Percentiles rank a stretch among this genome's conserved stretches.
phyloP scores from a whole-genome alignment of 2,113 vertebrate genomes.

The Probosciger aterrimus region DNA sequence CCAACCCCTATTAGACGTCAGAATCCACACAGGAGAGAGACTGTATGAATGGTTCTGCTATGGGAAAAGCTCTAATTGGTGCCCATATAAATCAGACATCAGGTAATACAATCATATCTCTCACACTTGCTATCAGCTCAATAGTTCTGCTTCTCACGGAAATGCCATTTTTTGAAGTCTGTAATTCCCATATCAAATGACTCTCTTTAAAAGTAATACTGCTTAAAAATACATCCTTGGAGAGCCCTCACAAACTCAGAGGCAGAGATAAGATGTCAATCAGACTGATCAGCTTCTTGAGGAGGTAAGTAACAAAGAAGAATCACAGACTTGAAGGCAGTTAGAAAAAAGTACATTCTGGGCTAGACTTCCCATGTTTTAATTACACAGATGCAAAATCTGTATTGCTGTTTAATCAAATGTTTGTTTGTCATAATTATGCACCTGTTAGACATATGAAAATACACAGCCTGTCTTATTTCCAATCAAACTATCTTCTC shows the following conservation, averaged over 20 bases:
- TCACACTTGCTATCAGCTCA: background rate
- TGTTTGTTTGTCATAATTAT: background rate
- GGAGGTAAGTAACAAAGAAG: background rate
- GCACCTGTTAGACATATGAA: background rate
- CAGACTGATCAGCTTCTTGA: background rate
- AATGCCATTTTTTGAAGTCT: conserved; percentile 4
- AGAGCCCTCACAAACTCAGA: background rate
- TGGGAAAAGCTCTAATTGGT: conserved; percentile 6
- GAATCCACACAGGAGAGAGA: background rate
- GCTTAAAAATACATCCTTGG: conserved; percentile 3
- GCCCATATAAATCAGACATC: background rate
- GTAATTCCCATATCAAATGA: conserved; percentile 32
- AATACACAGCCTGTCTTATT: background rate
- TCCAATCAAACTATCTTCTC: background rate
- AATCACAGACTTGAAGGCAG: background rate
- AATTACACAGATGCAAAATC: background rate
- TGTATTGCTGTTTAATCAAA: background rate
- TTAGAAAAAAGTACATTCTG: background rate
- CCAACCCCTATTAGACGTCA: background rate
- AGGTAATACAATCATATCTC: background rate
- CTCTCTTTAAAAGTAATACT: conserved; percentile 15
- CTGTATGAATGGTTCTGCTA: background rate
- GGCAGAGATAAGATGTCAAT: conserved; percentile 15
- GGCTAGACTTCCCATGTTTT: background rate
- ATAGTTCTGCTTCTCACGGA: background rate